These are phyloP conservation scores for Strix uralensis DNA, from an alignment of 2,113 vertebrate genomes.

Conservation along the genomic window DNA sequence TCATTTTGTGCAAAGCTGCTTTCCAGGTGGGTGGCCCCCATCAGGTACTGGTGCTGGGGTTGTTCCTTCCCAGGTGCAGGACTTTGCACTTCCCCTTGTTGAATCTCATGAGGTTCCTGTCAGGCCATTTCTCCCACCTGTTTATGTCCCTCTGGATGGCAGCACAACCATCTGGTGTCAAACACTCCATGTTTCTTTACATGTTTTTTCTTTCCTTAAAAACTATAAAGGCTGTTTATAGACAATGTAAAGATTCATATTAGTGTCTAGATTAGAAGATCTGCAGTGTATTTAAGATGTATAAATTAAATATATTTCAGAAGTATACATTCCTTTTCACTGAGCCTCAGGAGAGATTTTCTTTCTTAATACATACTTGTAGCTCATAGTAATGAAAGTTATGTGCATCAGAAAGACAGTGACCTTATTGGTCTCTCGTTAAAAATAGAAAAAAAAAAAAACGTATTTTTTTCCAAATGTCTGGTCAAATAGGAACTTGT, in stretches of 20 bases:
- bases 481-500: not conserved
- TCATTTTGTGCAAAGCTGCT: not conserved
- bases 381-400: not conserved
- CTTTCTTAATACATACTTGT: not conserved
- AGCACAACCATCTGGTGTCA: not conserved
- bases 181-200: not conserved
- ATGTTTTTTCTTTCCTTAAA: not conserved
- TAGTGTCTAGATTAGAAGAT: not conserved
- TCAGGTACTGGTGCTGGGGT: fast-evolving
- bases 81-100: not conserved
- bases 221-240: not conserved
- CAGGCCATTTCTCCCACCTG: not conserved
- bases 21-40: not conserved
- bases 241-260: not conserved
- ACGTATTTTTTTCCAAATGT: not conserved
- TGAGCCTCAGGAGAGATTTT: not conserved
- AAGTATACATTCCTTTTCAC: not conserved
- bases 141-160: not conserved
- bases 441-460: not conserved
- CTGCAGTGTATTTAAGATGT: not conserved
- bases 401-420: not conserved
- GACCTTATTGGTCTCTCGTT: not conserved
- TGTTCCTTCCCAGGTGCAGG: not conserved
- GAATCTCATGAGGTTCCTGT: not conserved
- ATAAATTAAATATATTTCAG: not conserved